A percentile compares a stretch with the other conserved stretches of the same genome.
Evolutionary conservation across 2,113 vertebrate genomes (phyloP).

Genomic region (Cebus imitator): DNA sequence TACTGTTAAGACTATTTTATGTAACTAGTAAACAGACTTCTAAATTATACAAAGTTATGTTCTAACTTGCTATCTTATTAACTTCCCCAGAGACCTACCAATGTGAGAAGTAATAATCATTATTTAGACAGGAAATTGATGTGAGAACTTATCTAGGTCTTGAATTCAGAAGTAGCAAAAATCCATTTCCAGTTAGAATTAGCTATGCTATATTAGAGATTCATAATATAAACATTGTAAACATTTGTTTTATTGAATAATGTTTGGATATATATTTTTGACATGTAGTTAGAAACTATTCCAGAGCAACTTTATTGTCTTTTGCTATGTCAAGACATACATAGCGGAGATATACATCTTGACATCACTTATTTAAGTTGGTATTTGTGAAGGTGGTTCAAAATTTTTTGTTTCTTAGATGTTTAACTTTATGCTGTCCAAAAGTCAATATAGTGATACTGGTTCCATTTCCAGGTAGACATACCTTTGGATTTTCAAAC

Average conservation of each 20-base stretch:
- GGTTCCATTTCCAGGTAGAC: not conserved
- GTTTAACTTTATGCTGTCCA: not conserved
- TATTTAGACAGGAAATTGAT: not conserved
- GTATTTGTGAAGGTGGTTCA: not conserved
- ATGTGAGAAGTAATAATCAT: not conserved
- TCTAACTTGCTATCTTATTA: not conserved
- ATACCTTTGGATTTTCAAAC: conserved; percentile 13
- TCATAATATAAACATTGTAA: not conserved
- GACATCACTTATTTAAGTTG: conserved; percentile 3
- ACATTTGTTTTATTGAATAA: not conserved
- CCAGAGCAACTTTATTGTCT: not conserved
- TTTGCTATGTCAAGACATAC: not conserved
- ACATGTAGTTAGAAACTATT: not conserved
- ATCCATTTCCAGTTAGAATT: conserved; percentile 19
- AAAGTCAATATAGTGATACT: not conserved
- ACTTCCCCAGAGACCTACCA: fast-evolving
- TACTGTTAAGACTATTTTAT: conserved; percentile 55
- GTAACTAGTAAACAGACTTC: conserved; percentile 64
- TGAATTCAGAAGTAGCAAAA: not conserved
- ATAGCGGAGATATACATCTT: not conserved
- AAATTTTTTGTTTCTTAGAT: not conserved
- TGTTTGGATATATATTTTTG: not conserved
- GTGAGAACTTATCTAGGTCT: not conserved
- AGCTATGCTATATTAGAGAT: not conserved
- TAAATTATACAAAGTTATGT: conserved; percentile 57